These are phyloP conservation scores for Chymomyza caudatula DNA, from an alignment of 2,888 invertebrate genomes.

Conservation along the genomic window DNA sequence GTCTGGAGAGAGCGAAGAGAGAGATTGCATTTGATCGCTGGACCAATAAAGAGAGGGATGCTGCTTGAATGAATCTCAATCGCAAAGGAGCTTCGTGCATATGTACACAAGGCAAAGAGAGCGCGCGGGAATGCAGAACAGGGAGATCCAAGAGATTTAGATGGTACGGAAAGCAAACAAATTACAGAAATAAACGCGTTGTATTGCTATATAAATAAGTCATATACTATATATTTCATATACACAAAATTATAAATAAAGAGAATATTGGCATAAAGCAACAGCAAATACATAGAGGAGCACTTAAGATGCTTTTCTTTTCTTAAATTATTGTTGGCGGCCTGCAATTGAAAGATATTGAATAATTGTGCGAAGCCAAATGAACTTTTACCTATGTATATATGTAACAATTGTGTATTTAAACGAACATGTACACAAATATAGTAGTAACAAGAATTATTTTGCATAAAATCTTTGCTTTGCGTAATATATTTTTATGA, in stretches of 20 bases:
- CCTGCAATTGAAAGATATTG: background rate
- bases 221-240: slow-evolving; percentile 51
- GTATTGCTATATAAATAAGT: slow-evolving; percentile 54
- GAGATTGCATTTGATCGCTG: background rate
- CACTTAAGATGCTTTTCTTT: slow-evolving; percentile 6
- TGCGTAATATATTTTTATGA: too few species aligned
- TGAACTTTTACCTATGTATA: background rate
- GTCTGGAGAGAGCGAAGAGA: background rate
- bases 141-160: slow-evolving; percentile 17
- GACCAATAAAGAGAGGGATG: background rate
- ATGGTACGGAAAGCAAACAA: slow-evolving; percentile 61
- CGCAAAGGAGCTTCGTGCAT: too few species aligned
- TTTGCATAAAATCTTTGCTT: too few species aligned
- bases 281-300: slow-evolving; percentile 5
- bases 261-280: background rate
- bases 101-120: background rate
- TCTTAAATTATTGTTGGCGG: background rate
- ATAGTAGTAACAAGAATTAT: background rate
- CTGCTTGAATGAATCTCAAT: background rate
- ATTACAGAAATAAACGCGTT: slow-evolving; percentile 47
- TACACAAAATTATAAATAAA: too few species aligned
- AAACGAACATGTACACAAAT: slow-evolving; percentile 13
- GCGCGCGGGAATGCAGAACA: background rate
- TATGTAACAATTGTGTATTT: too few species aligned
- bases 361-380: background rate